phyloP scores from a whole-genome alignment of 2,113 vertebrate species.

The cattle (Bos taurus) region DNA sequence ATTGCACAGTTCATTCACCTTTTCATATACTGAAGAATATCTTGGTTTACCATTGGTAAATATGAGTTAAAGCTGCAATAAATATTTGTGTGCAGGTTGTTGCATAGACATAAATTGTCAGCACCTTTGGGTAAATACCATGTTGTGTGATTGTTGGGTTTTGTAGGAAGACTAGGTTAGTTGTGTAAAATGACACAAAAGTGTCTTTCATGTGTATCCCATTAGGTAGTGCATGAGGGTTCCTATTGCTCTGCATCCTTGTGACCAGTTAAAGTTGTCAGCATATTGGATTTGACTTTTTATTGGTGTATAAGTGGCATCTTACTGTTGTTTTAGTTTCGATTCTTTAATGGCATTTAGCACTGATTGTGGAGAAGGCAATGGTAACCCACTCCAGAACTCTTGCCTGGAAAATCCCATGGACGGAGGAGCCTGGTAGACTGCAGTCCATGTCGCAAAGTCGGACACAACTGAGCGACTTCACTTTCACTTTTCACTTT shows the following conservation, averaged over 20 bases:
- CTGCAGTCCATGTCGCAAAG: no score
- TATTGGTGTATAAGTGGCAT: not conserved
- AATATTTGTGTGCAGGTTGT: not conserved
- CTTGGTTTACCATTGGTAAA: not conserved
- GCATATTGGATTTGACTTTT: not conserved
- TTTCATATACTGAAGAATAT: not conserved
- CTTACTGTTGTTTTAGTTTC: not conserved
- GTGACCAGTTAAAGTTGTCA: not conserved
- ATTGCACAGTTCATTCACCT: not conserved
- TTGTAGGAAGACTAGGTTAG: not conserved
- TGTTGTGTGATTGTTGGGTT: not conserved
- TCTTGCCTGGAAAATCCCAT: no score
- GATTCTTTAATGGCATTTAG: not conserved
- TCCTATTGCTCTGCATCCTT: not conserved
- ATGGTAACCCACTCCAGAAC: no score
- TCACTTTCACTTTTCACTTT: no score
- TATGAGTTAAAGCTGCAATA: not conserved
- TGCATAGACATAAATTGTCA: not conserved
- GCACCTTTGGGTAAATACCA: not conserved
- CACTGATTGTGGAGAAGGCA: not conserved
- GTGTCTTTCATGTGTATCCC: not conserved
- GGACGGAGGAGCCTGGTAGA: no score
- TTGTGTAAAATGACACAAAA: not conserved
- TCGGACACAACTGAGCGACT: no score
- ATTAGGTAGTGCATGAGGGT: not conserved